Evolutionary conservation across 2,113 vertebrate species (phyloP), one percentile per base, ranked within the genome.

Genomic region (Leptocoma aspasia): DNA sequence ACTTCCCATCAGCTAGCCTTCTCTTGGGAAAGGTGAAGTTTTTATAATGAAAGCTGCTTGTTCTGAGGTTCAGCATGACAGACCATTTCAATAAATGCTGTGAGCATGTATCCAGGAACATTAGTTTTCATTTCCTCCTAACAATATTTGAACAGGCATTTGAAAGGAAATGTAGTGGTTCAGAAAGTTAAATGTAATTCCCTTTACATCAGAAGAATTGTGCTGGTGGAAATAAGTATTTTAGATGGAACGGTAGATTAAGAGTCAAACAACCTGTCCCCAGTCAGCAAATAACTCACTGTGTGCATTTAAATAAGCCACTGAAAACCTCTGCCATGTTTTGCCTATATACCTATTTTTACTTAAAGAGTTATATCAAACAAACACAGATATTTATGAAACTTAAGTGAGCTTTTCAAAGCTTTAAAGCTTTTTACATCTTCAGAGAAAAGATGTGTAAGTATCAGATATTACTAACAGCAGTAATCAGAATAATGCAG

Each of bases 41-140:
- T 65, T 90, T 82, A 89, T 1, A 76, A 86, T 47, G 57, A 91
- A 82, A 97, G 52, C 52, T 82, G 15, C 47, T 93, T 71, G 30
- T 90, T 94, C 63, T 28, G 17, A 91, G 37, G 41, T 94, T 87
- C 85, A 70, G 64, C 84, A n/a, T 80, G 68, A 92, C 54, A 94
- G 45, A 72, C 23, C 9, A 35, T 90, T 68, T 91, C 87, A 92
- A n/a, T 79, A 94, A 79, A 69, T 82, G 26, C 28, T 88, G 63
- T 31, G 12, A 95, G 61, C 8, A 27, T 17, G 9, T 24, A 85
- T 7, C 28, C 53, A 39, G 52, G 41, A 53, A 64, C 44, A 70
- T 77, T n/a, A 35, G 23, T 92, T 76, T 79, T 86, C 16, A 28
- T 94, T 89, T 93, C 66, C 56, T 92, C 39, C n/a, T 47, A 64